Percentiles rank a stretch among this genome's conserved stretches.
These are phyloP conservation scores for Microcebus lehilahytsara DNA, from an alignment of 2,113 vertebrate species.

Conservation along the genomic window DNA sequence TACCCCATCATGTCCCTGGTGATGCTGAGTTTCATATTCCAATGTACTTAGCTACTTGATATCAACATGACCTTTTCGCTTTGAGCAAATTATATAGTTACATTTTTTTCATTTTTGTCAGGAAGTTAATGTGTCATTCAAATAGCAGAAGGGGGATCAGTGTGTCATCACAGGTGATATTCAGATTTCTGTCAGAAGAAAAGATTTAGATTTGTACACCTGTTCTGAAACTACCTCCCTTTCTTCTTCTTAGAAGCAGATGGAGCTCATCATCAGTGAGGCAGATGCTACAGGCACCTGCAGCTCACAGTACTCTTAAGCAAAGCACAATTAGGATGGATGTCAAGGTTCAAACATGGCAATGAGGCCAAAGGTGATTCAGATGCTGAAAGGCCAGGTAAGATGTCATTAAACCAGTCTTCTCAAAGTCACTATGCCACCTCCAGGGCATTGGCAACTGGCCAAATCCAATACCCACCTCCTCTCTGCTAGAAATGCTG, in stretches of 20 bases:
- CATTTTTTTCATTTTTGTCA: not conserved
- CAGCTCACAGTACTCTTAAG: not conserved
- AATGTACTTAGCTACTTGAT: not conserved
- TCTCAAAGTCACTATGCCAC: not conserved
- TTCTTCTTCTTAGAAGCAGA: not conserved
- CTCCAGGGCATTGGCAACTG: not conserved
- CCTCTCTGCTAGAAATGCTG: not conserved
- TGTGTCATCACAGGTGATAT: not conserved
- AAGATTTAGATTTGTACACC: not conserved
- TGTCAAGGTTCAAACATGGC: not conserved
- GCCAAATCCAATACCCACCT: not conserved
- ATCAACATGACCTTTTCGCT: not conserved
- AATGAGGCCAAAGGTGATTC: not conserved
- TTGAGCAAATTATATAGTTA: not conserved
- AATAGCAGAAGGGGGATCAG: not conserved
- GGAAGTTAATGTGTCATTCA: not conserved
- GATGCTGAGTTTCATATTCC: not conserved
- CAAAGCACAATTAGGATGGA: not conserved
- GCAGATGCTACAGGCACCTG: not conserved
- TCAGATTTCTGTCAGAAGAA: not conserved
- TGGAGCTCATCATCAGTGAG: not conserved
- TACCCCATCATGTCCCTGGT: not conserved
- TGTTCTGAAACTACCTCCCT: not conserved
- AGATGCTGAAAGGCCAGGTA: not conserved
- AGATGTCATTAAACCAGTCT: not conserved